Conservation (phyloP, 2,113 vertebrate species). For the Erythrolamprus reginae region DNA sequence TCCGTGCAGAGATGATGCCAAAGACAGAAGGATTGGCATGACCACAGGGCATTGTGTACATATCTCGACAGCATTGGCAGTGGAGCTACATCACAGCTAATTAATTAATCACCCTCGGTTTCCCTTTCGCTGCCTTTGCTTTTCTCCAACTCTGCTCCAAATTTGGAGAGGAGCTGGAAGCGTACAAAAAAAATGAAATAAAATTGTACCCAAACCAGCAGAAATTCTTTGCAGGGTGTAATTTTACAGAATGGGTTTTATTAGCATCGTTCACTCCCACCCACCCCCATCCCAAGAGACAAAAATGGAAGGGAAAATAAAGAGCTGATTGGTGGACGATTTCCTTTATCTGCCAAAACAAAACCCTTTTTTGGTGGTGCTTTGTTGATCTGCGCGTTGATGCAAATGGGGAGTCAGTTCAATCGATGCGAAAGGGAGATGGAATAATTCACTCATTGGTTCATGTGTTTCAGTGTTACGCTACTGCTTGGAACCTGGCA, state of each 20-base stretch:
- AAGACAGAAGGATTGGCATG: background rate
- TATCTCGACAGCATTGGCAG: background rate
- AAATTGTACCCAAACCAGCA: background rate
- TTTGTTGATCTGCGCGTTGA: background rate
- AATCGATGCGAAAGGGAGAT: background rate
- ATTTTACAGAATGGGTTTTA: background rate
- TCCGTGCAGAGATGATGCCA: background rate
- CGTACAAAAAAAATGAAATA: background rate
- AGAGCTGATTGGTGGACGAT: background rate
- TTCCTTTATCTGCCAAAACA: background rate
- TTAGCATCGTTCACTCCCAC: no score
- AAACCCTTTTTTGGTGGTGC: background rate
- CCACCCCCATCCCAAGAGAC: no score
- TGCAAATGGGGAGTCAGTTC: background rate
- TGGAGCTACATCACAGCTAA: background rate
- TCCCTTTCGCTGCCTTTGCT: background rate
- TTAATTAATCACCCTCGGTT: background rate
- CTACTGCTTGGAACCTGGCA: background rate
- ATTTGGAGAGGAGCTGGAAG: background rate
- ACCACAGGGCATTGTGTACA: background rate
- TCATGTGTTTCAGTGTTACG: background rate
- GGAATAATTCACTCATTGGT: background rate
- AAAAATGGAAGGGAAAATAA: background rate
- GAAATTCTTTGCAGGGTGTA: background rate
- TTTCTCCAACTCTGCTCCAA: background rate